These are phyloP conservation scores for Galeopterus variegatus DNA, from an alignment of 2,113 vertebrate genomes.

Conservation along the genomic window DNA sequence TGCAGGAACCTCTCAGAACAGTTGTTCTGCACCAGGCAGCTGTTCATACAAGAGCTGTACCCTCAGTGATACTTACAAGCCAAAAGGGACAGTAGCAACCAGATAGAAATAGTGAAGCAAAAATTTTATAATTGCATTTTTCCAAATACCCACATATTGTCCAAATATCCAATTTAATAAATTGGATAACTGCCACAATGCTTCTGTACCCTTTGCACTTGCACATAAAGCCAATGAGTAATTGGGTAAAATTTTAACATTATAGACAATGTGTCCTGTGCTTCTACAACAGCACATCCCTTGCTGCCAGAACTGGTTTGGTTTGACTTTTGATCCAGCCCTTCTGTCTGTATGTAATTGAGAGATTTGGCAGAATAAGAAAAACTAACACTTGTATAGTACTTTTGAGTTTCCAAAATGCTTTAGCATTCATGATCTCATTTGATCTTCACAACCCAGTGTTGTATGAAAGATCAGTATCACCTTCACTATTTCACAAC, in stretches of 20 bases:
- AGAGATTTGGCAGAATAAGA: conserved; percentile 55
- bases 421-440: not conserved
- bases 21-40: not conserved
- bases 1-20: conserved; percentile 40
- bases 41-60: not conserved
- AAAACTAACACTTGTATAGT: conserved; percentile 24
- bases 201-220: not conserved
- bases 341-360: conserved; percentile 65
- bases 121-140: not conserved
- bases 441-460: not conserved
- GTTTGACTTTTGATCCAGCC: conserved; percentile 76
- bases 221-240: conserved; percentile 8
- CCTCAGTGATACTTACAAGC: not conserved
- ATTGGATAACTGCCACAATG: not conserved
- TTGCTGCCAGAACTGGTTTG: conserved; percentile 44
- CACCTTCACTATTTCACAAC: not conserved
- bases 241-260: conserved; percentile 41
- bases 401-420: conserved; percentile 33
- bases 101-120: not conserved
- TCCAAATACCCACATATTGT: conserved; percentile 19
- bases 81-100: not conserved
- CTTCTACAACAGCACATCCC: conserved; percentile 28
- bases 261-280: not conserved
- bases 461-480: not conserved
- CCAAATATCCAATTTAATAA: conserved; percentile 42